Evolutionary conservation across 2,888 invertebrate species (phyloP), one percentile per base, ranked within the genome.

Genomic region (Leptogaster cylindrica): DNA sequence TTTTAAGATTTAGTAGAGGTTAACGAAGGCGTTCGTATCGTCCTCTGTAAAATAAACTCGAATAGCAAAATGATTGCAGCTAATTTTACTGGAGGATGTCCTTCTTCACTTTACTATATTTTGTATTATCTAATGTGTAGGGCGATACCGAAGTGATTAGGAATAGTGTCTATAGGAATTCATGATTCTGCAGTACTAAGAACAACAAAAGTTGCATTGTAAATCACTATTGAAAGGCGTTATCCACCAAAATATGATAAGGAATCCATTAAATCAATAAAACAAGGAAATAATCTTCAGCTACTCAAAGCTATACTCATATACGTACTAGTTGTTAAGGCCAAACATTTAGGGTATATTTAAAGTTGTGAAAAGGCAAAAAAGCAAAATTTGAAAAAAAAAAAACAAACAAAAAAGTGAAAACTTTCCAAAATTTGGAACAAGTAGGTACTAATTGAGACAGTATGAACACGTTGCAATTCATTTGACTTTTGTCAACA

Each of bases 261-360:
- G 28, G 23, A 25, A 44, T 44, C 16, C 41, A 27, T 44, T 44
- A 61, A 61, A 61, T 27, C 27, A 61, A 61, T 12, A 61, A 44
- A 61, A 61, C 23, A 61, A 61, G 44, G 36, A 61, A 61, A 61
- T 61, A 61, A 61, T 61, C 41, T 61, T 44, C 61, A 61, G 61
- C 61, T 61, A 61, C 51, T 65, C 25, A 71, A 70, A 72, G 72
- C 72, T 74, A 75, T 74, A 73, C 76, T 73, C 75, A 76, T 77
- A 80, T 81, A 81, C 81, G 80, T 80, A 81, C 77, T 80, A 80
- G 78, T 73, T 69, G n/a, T 76, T 78, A 79, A 77, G 79, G 75
- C 75, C 74, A 76, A 77, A 51, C 68, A 50, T 70, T 70, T 55
- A 70, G 48, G 46, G 63, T 48, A 67, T 48, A 64, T 64, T 61